Evolutionary conservation across 2,113 vertebrate species (phyloP), one percentile per base, ranked within the genome.

Genomic region (Coptodon rendalli): DNA sequence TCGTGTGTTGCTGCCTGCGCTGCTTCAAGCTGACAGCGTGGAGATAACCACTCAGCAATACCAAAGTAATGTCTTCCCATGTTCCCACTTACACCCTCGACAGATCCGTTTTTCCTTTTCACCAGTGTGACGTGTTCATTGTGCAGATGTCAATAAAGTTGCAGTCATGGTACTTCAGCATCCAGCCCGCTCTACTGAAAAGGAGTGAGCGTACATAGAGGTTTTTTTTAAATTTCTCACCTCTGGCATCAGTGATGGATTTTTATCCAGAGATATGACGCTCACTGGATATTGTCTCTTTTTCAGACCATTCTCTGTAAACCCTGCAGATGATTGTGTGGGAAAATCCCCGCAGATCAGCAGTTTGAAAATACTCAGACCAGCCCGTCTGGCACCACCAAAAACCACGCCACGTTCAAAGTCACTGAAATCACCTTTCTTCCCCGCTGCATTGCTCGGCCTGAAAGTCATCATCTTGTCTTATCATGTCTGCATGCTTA

Each of bases 161-260:
- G 38, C 38, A 43, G 63, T 71, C 5, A 40, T 24, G 12, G n/a
- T 24, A 71, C 36, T 3, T 71, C n/a, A 71, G 38, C 12, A 40
- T 71, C 12, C n/a, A 71, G 12, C n/a, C 43, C 5, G 5, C 12
- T 43, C 38, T 71, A 71, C 66, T 16, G 12, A 43, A 71, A 24
- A 24, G 2, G 66, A 71, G 38, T 1, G 0, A 71, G 5, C 1
- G 2, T 16, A 43, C 38, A 6, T 14, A n/a, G 36, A 24, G 36
- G 10, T 0, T 0, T 1, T 4, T 24, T 11, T 11, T 0, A 0
- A 7, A 66, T n/a, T 22, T 40, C 38, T 71, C n/a, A 71, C 36
- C n/a, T 16, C 3, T 73, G 66, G 8, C 22, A 1, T 27, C 66
- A 45, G 22, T 24, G 22, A 73, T 16, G 8, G n/a, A 71, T 71